Evolutionary conservation across 2,888 invertebrate genomes (phyloP).

Genomic region (Oscheius sp.): DNA sequence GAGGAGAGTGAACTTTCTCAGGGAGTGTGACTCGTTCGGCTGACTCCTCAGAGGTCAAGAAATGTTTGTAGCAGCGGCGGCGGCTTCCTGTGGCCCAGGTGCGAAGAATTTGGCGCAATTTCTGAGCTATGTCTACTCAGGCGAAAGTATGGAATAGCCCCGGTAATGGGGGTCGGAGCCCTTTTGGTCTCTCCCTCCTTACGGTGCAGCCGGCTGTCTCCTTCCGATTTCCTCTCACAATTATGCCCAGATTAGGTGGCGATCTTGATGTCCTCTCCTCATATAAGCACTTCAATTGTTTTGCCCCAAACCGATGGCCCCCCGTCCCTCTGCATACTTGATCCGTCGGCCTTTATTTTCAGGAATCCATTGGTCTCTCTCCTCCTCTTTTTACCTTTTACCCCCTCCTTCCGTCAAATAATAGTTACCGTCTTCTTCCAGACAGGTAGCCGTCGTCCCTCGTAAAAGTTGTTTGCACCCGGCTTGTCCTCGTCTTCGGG

Average conservation of each 20-base stretch:
- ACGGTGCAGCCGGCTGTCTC: neutral
- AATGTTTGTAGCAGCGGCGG: no score
- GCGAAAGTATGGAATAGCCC: constrained; percentile 28
- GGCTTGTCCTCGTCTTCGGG: constrained; percentile 11
- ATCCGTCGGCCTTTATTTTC: neutral
- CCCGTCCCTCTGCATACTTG: neutral
- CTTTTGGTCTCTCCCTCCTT: neutral
- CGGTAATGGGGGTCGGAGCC: constrained; percentile 20
- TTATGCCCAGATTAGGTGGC: constrained; percentile 22
- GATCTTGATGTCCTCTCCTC: neutral
- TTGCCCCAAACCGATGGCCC: neutral
- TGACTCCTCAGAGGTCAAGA: no score
- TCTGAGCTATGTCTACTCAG: constrained; percentile 18
- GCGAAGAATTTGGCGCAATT: constrained; percentile 34
- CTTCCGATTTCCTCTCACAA: constrained; percentile 6
- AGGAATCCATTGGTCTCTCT: neutral
- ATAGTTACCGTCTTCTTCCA: neutral
- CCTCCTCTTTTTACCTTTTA: neutral
- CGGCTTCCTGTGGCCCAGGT: constrained; percentile 12
- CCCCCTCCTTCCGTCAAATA: neutral
- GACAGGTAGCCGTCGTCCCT: neutral
- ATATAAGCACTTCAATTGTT: constrained; percentile 5
- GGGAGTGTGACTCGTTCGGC: no score
- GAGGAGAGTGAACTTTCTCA: no score
- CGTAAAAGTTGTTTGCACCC: constrained; percentile 29